Evolutionary conservation across 2,888 invertebrate genomes (phyloP).

Genomic region (Sinotaia quadrata): DNA sequence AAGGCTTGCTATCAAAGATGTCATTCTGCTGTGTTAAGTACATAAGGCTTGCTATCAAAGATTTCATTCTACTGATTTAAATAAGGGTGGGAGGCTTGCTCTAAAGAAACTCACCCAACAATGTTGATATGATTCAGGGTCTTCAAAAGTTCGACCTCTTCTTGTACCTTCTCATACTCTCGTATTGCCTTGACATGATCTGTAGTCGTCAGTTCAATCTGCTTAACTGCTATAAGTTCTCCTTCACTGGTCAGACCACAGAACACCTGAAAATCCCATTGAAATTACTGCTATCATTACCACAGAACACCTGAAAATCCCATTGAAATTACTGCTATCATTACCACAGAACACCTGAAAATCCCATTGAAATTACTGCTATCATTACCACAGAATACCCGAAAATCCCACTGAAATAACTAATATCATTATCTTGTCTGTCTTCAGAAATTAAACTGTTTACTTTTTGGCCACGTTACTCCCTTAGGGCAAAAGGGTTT

Average conservation of each 20-base stretch:
- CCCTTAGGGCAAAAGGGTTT: too few species aligned
- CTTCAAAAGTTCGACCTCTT: constrained; percentile 71
- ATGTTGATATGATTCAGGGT: constrained; percentile 71
- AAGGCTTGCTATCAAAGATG: too few species aligned
- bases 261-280: constrained; percentile 70
- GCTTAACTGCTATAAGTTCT: constrained; percentile 72
- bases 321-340: neutral
- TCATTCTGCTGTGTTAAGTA: too few species aligned
- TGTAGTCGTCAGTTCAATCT: constrained; percentile 69
- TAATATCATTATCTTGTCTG: too few species aligned
- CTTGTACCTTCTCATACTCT: constrained; percentile 71
- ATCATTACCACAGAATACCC: neutral
- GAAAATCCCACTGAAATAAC: too few species aligned
- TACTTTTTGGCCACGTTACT: too few species aligned
- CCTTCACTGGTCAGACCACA: constrained; percentile 71
- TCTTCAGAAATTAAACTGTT: too few species aligned
- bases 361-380: too few species aligned
- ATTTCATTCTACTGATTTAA: too few species aligned
- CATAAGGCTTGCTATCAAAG: too few species aligned
- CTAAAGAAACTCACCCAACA: constrained; percentile 71
- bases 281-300: too few species aligned
- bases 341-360: neutral
- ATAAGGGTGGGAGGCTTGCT: too few species aligned
- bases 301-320: neutral
- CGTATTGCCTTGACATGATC: constrained; percentile 66